Percentiles rank a stretch among this genome's conserved stretches.
Evolutionary conservation across 1,140 invertebrate genomes (phyloP).

Genomic region (Polypedilum pembai): DNA sequence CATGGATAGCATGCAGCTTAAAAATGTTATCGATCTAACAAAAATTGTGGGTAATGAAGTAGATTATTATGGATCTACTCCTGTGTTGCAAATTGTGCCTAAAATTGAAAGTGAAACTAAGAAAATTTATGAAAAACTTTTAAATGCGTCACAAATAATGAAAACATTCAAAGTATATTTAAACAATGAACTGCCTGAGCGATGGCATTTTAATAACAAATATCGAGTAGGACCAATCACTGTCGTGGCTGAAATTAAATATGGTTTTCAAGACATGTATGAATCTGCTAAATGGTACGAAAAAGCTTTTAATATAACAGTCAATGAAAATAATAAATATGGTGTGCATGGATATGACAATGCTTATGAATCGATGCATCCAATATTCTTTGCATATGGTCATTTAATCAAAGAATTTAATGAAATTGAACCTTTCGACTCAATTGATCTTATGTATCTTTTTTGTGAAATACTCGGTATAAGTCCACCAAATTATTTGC

Average conservation of each 20-base stretch:
- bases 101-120: slow-evolving; percentile 46
- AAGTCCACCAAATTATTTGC: background rate
- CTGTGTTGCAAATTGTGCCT: slow-evolving; percentile 50
- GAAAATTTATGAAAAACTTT: slow-evolving; percentile 48
- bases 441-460: slow-evolving; percentile 59
- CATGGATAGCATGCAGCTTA: slow-evolving; percentile 50
- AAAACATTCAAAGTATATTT: slow-evolving; percentile 50
- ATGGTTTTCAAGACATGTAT: slow-evolving; percentile 50
- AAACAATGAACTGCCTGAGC: slow-evolving; percentile 49
- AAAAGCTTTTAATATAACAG: slow-evolving; percentile 44
- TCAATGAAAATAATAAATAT: slow-evolving; percentile 39
- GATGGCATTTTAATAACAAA: slow-evolving; percentile 55
- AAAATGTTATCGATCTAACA: slow-evolving; percentile 53
- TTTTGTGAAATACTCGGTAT: slow-evolving; percentile 52
- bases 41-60: slow-evolving; percentile 48
- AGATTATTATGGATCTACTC: slow-evolving; percentile 43
- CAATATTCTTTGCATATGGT: slow-evolving; percentile 61
- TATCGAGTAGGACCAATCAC: slow-evolving; percentile 49
- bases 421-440: slow-evolving; percentile 51
- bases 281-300: slow-evolving; percentile 43
- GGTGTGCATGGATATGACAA: slow-evolving; percentile 66
- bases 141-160: slow-evolving; percentile 41
- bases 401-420: slow-evolving; percentile 52
- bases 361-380: slow-evolving; percentile 50
- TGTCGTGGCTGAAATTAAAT: slow-evolving; percentile 50